Evolutionary conservation across 2,888 invertebrate genomes (phyloP), one percentile per base, ranked within the genome.

Genomic region (Melieria crassipennis): DNA sequence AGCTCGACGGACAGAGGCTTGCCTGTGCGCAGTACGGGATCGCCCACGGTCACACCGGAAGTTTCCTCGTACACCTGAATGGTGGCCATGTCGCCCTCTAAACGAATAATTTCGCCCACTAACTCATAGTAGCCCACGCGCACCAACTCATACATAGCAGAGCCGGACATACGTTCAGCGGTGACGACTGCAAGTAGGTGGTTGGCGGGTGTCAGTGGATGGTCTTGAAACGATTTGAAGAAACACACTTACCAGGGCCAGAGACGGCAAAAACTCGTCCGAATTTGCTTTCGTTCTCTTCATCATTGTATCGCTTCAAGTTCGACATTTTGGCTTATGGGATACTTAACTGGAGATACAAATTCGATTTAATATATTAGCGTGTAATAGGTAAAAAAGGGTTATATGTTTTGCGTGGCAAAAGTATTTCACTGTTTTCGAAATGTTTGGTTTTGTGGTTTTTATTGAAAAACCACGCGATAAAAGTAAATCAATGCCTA

Each of bases 91-190:
- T 99, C 99, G 73, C 98, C 98, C 89, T 99, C 99, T 76, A 99
- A 91, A 88, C 99, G 94, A 88, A 99, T 99, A 88, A 99, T 99
- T 90, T 99, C 99, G 78, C 99, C 99, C 13, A 99, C 99, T 83
- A 99, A 90, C 88, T 99, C 98, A 80, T 92, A 92, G 89, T 99
- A 98, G 1, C 99, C 99, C 57, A 99, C 99, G 80, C 99, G 93
- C 76, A 99, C 99, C 89, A 99, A 88, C 89, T 99, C 99, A 92
- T 99, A 99, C 98, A 99, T 99, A 91, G 99, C 99, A 46, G 99
- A 95, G 75, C 99, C 99, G 73, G 98, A 93, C 99, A 99, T 99
- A 87, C 94, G 94, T 88, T 99, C 97, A 77, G 99, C 99, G 74
- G 98, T 99, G 65, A 99, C 99, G 88, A 99, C 99, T 98, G 85